Base-by-base conservation (phyloP, 2,888 invertebrate genomes). In the Hypena proboscidalis region DNA sequence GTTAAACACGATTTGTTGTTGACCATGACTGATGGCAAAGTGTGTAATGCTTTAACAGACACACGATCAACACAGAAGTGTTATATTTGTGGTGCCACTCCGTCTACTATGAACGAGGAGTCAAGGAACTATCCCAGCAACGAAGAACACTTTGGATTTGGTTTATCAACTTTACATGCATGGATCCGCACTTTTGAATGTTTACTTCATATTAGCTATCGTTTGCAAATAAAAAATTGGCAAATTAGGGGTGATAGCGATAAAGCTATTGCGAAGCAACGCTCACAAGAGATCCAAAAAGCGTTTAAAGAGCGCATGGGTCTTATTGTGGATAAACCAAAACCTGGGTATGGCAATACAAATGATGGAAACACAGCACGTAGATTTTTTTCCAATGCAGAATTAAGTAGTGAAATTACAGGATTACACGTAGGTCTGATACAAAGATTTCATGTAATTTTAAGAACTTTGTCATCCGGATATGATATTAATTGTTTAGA, bases 41-140 rank as follows among this genome's bases (percentile, higher is more conserved):
- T 47, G 8, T 54, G 45, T 21, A 53, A 49, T 10, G 42, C 49
- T 32, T 22, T 53, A 17, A 57, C 50, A 1, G 48, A 58, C 6
- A 47, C 40, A 9, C 27, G 10, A 15, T 50, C 49, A 23, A 25
- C 37, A 2, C 49, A 50, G n/a, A 50, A 40, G 22, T 49, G 49
- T 23, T 45, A 38, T 27, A 48, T 56, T 21, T 48, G 43, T 42
- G 41, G 22, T 9, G 36, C 45, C 19, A 44, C 40, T 19, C 40
- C 36, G 13, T 22, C 0, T 26, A 22, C 17, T 11, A 46, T 35
- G 35, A 46, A 40, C 9, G 38, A 38, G n/a, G 34, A 48, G 13
- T 11, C 10, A 10, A 1, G 3, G 19, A 5, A 33, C 4, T 42
- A 30, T 21, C 15, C 9, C n/a, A 30, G 27, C 13, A 48, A 48